Evolutionary conservation across 1,140 invertebrate species (phyloP).

Genomic region (Ceratina australensis): DNA sequence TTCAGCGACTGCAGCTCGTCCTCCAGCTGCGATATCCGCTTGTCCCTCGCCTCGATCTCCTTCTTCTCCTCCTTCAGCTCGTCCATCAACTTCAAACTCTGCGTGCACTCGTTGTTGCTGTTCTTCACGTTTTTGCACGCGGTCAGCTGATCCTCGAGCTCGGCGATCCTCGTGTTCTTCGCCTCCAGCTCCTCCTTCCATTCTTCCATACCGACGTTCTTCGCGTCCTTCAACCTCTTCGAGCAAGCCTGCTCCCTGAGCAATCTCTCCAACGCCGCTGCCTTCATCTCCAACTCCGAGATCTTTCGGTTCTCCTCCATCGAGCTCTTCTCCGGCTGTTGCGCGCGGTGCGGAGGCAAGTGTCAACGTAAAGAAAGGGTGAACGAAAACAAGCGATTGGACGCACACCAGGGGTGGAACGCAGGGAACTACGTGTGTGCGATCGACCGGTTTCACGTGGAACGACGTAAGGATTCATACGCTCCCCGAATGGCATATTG

Average conservation of each 20-base stretch:
- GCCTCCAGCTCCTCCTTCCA: constrained; percentile 77
- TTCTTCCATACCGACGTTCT: constrained; percentile 39
- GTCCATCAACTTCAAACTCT: constrained; percentile 14
- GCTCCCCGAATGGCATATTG: constrained; percentile 45
- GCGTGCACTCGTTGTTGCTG: neutral
- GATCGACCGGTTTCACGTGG: constrained; percentile 44
- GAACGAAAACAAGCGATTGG: constrained; percentile 16
- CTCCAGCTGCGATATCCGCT: constrained; percentile 81
- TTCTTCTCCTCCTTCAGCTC: constrained; percentile 52
- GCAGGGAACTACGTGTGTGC: neutral
- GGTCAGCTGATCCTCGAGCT: constrained; percentile 22
- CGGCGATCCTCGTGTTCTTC: constrained; percentile 71
- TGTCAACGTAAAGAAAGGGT: constrained; percentile 33
- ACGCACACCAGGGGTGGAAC: neutral
- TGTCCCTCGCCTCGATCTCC: constrained; percentile 78
- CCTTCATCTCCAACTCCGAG: constrained; percentile 16
- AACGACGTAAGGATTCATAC: constrained; percentile 41
- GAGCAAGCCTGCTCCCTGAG: neutral
- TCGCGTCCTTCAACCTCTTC: constrained; percentile 27
- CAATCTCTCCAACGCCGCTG: constrained; percentile 6
- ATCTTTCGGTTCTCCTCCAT: constrained; percentile 13
- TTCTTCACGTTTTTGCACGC: constrained; percentile 5
- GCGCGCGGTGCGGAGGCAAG: constrained; percentile 35
- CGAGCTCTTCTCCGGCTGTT: neutral
- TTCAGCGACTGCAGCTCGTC: constrained; percentile 80